Percentiles rank a stretch among this genome's conserved stretches.
Evolutionary conservation across 2,797 vertebrate species (phyloP).

Genomic region (Cyprinella venusta): DNA sequence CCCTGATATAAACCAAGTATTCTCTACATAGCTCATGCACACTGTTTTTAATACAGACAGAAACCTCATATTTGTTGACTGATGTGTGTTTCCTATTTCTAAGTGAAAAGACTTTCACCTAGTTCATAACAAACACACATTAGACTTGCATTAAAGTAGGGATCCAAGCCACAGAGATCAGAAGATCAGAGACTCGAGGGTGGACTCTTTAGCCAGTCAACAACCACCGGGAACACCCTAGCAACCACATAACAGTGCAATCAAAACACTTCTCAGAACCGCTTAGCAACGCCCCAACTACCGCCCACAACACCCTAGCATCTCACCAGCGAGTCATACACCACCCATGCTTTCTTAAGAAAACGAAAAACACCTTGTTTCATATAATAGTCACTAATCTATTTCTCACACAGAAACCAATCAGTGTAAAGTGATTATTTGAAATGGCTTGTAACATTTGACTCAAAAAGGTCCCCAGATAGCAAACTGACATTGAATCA

Average conservation of each 20-base stretch:
- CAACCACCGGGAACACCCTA: conserved; percentile 19
- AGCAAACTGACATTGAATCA: no score
- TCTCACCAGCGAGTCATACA: neutral
- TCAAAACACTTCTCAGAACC: conserved; percentile 13
- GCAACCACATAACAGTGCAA: neutral
- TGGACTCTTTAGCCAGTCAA: neutral
- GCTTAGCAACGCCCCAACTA: neutral
- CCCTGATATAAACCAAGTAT: neutral
- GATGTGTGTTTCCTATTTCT: neutral
- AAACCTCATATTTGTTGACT: neutral
- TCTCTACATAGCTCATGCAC: neutral
- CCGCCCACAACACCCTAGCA: neutral
- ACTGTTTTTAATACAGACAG: neutral
- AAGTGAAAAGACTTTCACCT: neutral
- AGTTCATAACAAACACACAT: neutral
- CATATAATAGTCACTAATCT: neutral
- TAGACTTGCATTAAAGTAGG: neutral
- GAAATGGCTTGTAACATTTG: neutral
- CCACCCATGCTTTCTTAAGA: conserved; percentile 7
- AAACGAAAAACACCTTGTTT: neutral
- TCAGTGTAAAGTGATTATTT: neutral
- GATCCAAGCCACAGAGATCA: neutral
- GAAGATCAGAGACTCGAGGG: neutral
- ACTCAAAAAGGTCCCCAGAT: conserved; percentile 26
- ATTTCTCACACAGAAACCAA: conserved; percentile 4